phyloP scores from a whole-genome alignment of 2,113 vertebrate species.

The Lipophrys pholis region DNA sequence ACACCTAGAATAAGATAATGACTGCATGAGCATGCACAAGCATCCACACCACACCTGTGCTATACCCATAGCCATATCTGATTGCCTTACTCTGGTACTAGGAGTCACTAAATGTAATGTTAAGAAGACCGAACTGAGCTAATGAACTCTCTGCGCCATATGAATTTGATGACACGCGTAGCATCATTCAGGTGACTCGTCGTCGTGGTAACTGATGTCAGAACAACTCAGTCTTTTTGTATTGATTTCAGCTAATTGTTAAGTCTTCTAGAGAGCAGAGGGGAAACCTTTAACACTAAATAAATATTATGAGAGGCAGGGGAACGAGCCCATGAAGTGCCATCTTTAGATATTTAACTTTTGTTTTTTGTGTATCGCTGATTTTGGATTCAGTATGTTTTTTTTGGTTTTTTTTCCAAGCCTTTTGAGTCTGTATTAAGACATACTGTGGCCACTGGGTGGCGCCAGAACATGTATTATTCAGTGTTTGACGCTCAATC shows the following conservation, averaged over 20 bases:
- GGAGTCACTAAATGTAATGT: conserved; percentile 38
- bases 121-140: conserved; percentile 53
- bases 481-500: conserved; percentile 8
- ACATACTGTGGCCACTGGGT: conserved; percentile 54
- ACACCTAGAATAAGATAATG: neutral
- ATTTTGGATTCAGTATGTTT: neutral
- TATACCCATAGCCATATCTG: conserved; percentile 69
- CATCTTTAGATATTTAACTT: neutral
- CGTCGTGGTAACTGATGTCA: conserved; percentile 58
- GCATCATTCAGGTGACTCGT: conserved; percentile 44
- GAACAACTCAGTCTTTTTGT: conserved; percentile 17
- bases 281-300: neutral
- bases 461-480: conserved; percentile 60
- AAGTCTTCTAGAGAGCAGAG: neutral
- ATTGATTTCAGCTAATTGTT: conserved; percentile 37
- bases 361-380: no score
- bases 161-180: conserved; percentile 15
- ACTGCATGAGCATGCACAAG: conserved; percentile 66
- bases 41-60: conserved; percentile 50
- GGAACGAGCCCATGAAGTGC: neutral
- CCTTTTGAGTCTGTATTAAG: neutral
- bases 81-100: conserved; percentile 75
- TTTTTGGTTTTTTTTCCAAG: neutral
- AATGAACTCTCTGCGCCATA: conserved; percentile 35
- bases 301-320: neutral